phyloP scores from a whole-genome alignment of 2,113 vertebrate genomes.

The Corythornis vintsioides region DNA sequence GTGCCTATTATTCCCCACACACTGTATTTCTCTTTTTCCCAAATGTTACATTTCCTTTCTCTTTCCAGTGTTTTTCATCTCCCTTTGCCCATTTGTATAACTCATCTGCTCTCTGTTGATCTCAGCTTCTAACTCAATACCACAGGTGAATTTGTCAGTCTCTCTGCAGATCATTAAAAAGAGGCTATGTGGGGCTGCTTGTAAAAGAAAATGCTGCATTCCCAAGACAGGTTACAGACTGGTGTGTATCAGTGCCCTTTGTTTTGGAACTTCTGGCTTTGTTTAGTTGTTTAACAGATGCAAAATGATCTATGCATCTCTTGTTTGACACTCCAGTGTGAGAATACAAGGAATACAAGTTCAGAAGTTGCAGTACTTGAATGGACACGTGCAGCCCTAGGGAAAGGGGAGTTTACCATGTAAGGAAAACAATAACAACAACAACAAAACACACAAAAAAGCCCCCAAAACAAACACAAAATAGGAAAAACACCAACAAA shows the following conservation, averaged over 20 bases:
- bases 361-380: not conserved
- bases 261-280: not conserved
- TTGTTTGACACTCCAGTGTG: not conserved
- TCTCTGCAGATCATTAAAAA: constrained; percentile 11
- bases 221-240: not conserved
- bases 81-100: not conserved
- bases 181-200: not conserved
- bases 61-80: not conserved
- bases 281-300: not conserved
- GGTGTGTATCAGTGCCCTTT: not conserved
- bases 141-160: not conserved
- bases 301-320: not conserved
- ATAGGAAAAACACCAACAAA: not conserved
- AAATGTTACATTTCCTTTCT: not conserved
- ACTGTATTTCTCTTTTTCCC: not conserved
- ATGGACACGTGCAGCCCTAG: not conserved
- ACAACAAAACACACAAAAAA: not conserved
- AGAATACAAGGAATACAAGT: not conserved
- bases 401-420: not conserved
- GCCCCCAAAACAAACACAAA: no score
- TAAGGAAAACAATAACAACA: not conserved
- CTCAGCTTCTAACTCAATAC: constrained; percentile 21
- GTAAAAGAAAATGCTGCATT: not conserved
- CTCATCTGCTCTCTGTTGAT: not conserved
- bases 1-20: not conserved